Conservation (phyloP, 2,113 vertebrate genomes). For the Mormoops blainvillei region DNA sequence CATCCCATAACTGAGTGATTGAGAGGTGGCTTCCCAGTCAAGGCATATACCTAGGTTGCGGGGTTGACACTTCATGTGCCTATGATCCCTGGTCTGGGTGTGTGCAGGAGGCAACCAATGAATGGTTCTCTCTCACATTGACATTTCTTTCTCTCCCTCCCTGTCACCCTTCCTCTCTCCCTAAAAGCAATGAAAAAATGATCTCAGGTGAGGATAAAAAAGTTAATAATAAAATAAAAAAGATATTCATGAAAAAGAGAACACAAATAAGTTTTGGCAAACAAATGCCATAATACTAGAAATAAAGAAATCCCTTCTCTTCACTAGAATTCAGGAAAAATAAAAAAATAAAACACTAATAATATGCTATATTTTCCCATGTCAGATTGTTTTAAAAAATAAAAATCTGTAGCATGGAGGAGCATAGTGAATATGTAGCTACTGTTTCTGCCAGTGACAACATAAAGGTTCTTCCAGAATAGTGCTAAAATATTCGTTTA, state of each 20-base stretch:
- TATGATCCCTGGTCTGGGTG: too few species aligned
- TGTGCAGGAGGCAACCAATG: too few species aligned
- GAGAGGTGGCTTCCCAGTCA: too few species aligned
- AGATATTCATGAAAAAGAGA: not conserved
- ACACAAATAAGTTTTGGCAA: not conserved
- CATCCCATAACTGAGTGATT: too few species aligned
- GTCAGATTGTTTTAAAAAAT: not conserved
- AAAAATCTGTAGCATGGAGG: not conserved
- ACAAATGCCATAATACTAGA: not conserved
- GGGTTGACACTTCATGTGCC: too few species aligned
- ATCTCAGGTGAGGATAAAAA: too few species aligned
- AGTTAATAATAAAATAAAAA: not conserved
- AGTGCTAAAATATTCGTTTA: not conserved
- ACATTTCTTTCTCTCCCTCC: too few species aligned
- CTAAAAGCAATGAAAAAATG: too few species aligned
- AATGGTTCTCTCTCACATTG: too few species aligned
- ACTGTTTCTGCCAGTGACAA: not conserved
- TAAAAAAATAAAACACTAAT: not conserved
- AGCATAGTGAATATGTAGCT: not conserved
- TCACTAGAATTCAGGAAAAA: not conserved
- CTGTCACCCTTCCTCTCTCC: too few species aligned
- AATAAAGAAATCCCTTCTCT: not conserved
- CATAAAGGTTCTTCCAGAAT: not conserved
- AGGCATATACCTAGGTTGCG: too few species aligned
- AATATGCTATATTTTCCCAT: not conserved